Conservation (phyloP, 2,797 vertebrate genomes). For the Microctenopoma lineatum region DNA sequence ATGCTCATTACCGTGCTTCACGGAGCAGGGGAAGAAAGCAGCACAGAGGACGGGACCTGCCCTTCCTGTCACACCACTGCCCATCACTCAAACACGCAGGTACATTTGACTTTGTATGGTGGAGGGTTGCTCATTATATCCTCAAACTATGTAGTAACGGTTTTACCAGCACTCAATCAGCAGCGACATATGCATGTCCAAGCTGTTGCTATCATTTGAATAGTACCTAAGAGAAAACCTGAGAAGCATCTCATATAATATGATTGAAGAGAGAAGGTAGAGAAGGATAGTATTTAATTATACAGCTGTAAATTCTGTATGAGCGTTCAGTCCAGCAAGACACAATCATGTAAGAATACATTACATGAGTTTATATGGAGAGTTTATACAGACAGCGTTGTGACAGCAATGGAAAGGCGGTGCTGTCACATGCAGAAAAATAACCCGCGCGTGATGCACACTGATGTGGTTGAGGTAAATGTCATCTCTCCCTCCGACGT, state of each 20-base stretch:
- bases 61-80: constrained; percentile 1
- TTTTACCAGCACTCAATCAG: background rate
- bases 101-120: constrained; percentile 10
- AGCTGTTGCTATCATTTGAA: constrained; percentile 1
- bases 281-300: too few relatives aligned
- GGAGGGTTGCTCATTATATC: constrained; percentile 1
- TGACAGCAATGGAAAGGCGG: background rate
- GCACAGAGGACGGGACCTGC: background rate
- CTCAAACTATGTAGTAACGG: background rate
- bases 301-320: background rate
- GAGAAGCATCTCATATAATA: background rate
- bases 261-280: too few relatives aligned
- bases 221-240: too few relatives aligned
- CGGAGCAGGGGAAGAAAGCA: background rate
- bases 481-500: constrained; percentile 27
- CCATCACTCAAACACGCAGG: constrained; percentile 5
- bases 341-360: background rate
- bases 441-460: constrained; percentile 15
- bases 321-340: background rate
- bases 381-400: background rate
- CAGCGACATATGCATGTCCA: background rate
- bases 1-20: background rate
- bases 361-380: background rate
- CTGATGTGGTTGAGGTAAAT: constrained; percentile 38
- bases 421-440: constrained; percentile 1